Conservation (phyloP, 2,113 vertebrate species). For the Orcinus orca region DNA sequence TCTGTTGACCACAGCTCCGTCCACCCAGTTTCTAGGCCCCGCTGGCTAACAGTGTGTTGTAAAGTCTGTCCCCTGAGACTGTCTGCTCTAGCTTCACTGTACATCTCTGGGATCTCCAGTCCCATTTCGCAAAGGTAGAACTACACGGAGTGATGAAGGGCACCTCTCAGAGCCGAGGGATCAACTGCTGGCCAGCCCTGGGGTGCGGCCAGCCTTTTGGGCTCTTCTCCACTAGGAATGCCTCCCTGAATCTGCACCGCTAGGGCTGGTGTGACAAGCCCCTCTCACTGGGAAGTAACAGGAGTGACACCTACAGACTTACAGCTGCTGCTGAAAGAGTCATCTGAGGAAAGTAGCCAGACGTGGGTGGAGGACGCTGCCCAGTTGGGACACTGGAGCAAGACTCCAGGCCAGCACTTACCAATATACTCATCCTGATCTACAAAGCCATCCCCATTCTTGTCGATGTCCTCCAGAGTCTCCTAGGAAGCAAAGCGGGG, state of each 20-base stretch:
- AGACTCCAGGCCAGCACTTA: slow-evolving; percentile 75
- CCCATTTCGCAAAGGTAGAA: not conserved
- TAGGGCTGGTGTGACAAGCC: not conserved
- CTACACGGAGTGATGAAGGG: not conserved
- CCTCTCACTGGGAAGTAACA: not conserved
- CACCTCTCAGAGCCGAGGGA: rapidly evolving
- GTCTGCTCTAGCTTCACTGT: not conserved
- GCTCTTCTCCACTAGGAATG: not conserved
- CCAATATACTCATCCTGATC: slow-evolving; percentile 98
- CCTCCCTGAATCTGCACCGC: not conserved
- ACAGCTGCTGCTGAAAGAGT: not conserved
- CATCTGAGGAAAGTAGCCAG: rapidly evolving
- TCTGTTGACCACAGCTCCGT: not conserved
- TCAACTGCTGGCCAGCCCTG: too few relatives aligned
- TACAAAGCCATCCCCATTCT: slow-evolving; percentile 94
- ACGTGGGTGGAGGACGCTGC: not conserved
- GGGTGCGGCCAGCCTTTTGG: not conserved
- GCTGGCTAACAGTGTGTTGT: rapidly evolving
- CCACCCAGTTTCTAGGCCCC: not conserved
- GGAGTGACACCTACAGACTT: not conserved
- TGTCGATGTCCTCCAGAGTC: slow-evolving; percentile 98
- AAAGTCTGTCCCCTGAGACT: not conserved
- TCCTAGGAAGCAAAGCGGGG: slow-evolving; percentile 86
- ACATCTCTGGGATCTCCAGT: not conserved
- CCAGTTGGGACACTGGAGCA: not conserved